Evolutionary conservation across 2,797 vertebrate genomes (phyloP).

Genomic region (Sebastes umbrosus): DNA sequence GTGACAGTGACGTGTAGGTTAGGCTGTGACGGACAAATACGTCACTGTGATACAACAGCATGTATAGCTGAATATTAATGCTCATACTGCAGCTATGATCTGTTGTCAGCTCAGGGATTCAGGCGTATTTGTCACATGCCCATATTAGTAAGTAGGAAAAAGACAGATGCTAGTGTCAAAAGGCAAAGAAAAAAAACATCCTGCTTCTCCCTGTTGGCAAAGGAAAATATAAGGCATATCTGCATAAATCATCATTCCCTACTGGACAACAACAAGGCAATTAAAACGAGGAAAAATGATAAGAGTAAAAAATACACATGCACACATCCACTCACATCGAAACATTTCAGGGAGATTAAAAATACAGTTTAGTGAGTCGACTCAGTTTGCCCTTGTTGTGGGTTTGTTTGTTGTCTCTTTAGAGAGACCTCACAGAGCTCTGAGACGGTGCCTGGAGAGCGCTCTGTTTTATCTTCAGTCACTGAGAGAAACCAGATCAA

Average conservation of each 20-base stretch:
- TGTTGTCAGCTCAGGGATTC: not conserved
- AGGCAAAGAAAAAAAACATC: not conserved
- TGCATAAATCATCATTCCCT: not conserved
- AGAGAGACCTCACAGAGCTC: conserved; percentile 22
- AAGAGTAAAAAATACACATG: not conserved
- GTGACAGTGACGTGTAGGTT: not conserved
- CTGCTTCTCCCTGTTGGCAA: not conserved
- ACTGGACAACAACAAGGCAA: not conserved
- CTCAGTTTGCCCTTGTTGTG: conserved; percentile 14
- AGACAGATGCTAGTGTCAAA: not conserved
- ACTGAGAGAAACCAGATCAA: conserved; percentile 11
- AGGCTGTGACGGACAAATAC: not conserved
- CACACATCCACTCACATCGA: not conserved
- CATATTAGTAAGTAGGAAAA: not conserved
- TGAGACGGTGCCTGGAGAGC: not conserved
- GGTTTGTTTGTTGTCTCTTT: conserved; percentile 26
- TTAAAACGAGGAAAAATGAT: not conserved
- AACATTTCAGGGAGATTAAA: not conserved
- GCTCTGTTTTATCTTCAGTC: conserved; percentile 18
- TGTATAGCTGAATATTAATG: not conserved
- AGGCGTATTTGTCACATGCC: not conserved
- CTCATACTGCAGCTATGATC: not conserved
- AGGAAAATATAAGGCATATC: not conserved
- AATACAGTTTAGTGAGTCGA: not conserved
- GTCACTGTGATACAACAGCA: not conserved